A percentile compares a stretch with the other conserved stretches of the same genome.
Evolutionary conservation across 35 echinoderm and acorn worm species (phyloP).

Genomic region (Apostichopus parvimensis): DNA sequence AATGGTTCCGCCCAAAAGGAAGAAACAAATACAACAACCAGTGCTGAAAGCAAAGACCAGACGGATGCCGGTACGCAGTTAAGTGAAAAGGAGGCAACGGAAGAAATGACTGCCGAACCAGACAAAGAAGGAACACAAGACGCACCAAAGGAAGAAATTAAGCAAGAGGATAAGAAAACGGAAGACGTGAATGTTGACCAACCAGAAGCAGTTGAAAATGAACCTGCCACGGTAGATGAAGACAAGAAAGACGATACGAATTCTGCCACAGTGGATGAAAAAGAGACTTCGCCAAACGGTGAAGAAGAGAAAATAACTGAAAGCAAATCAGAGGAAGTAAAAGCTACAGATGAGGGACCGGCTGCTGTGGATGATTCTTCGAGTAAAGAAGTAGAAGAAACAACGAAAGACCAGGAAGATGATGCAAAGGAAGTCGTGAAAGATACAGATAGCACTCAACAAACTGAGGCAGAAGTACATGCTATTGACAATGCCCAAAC

Average conservation of each 20-base stretch:
- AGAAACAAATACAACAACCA: conserved; percentile 2
- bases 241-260: not conserved
- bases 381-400: not conserved
- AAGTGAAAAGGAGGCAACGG: conserved; percentile 33
- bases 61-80: conserved; percentile 26
- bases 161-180: not conserved
- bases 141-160: not conserved
- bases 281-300: not conserved
- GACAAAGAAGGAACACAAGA: not conserved
- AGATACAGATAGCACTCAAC: not conserved
- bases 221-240: not conserved
- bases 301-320: not conserved
- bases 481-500: not conserved
- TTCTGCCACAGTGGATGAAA: not conserved
- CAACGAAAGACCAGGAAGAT: not conserved
- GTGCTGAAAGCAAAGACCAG: not conserved
- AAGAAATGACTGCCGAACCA: not conserved
- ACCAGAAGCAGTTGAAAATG: not conserved
- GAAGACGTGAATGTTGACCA: not conserved
- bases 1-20: conserved; percentile 56
- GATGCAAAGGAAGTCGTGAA: not conserved
- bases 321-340: not conserved
- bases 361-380: not conserved
- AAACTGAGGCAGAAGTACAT: conserved; percentile 27
- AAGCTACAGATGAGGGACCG: not conserved